A percentile compares a stretch with the other conserved stretches of the same genome.
Conservation (phyloP, 2,888 invertebrate genomes). For the Macaria liturata region DNA sequence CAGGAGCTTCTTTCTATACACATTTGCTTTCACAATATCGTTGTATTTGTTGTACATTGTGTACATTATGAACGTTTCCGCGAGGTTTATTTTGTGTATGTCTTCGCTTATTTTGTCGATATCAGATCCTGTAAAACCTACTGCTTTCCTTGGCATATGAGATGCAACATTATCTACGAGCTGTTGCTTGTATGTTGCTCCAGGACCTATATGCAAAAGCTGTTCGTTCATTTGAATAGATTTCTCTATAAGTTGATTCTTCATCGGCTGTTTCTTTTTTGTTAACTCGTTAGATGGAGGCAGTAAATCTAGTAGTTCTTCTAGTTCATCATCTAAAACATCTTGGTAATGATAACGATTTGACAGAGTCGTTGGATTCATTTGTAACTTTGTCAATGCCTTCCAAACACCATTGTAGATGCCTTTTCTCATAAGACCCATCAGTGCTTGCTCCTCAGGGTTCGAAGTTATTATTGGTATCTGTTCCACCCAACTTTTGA, state of each 20-base stretch:
- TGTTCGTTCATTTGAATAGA: slow-evolving; percentile 46
- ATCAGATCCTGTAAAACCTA: slow-evolving; percentile 29
- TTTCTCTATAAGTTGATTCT: slow-evolving; percentile 54
- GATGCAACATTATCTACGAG: slow-evolving; percentile 48
- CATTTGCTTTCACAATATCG: slow-evolving; percentile 49
- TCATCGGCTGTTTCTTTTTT: slow-evolving; percentile 45
- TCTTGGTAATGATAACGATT: slow-evolving; percentile 60
- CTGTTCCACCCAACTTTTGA: slow-evolving; percentile 51
- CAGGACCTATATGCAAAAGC: slow-evolving; percentile 36
- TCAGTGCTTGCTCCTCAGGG: slow-evolving; percentile 37
- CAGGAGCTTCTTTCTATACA: slow-evolving; percentile 53
- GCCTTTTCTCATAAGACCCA: slow-evolving; percentile 48
- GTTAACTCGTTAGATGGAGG: slow-evolving; percentile 53
- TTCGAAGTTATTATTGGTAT: slow-evolving; percentile 47
- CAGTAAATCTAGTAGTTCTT: slow-evolving; percentile 51
- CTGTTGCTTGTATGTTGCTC: slow-evolving; percentile 51
- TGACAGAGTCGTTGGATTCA: slow-evolving; percentile 45
- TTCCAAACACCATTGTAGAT: slow-evolving; percentile 59
- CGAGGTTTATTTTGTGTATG: slow-evolving; percentile 47
- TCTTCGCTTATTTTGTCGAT: slow-evolving; percentile 46
- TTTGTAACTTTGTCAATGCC: slow-evolving; percentile 53
- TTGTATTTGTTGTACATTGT: slow-evolving; percentile 49
- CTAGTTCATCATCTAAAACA: slow-evolving; percentile 61
- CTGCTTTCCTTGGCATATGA: slow-evolving; percentile 40
- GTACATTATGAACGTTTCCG: slow-evolving; percentile 55